Evolutionary conservation across 2,888 invertebrate species (phyloP).

Genomic region (Heliconius erato): DNA sequence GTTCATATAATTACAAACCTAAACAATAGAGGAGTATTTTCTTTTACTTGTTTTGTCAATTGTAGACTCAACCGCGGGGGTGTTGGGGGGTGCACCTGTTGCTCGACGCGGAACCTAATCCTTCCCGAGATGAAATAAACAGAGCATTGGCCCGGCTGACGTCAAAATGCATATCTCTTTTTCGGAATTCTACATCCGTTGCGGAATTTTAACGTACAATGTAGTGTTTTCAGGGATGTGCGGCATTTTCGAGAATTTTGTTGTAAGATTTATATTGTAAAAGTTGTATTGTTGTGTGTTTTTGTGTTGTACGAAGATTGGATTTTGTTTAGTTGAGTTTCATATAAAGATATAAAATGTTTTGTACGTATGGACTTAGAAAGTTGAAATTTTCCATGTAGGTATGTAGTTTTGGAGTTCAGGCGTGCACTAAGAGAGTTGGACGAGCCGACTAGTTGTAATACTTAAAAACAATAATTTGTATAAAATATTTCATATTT

Average conservation of each 20-base stretch:
- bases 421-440: too few relatives aligned
- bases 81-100: slow-evolving; percentile 72
- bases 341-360: not conserved
- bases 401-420: too few relatives aligned
- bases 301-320: not conserved
- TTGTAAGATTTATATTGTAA: not conserved
- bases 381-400: too few relatives aligned
- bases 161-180: slow-evolving; percentile 51
- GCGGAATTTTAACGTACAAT: slow-evolving; percentile 19
- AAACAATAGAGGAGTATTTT: slow-evolving; percentile 25
- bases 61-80: not conserved
- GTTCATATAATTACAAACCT: not conserved
- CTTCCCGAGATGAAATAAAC: slow-evolving; percentile 79
- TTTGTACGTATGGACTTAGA: too few relatives aligned
- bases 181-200: slow-evolving; percentile 24
- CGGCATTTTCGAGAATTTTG: not conserved
- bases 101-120: slow-evolving; percentile 76
- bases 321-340: not conserved
- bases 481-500: too few relatives aligned
- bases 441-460: too few relatives aligned
- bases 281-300: not conserved
- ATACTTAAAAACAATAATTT: too few relatives aligned
- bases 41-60: slow-evolving; percentile 41
- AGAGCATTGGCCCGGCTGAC: slow-evolving; percentile 68
- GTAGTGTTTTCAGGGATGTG: not conserved